phyloP scores from a whole-genome alignment of 2,888 invertebrate species.

The Apamea monoglypha region DNA sequence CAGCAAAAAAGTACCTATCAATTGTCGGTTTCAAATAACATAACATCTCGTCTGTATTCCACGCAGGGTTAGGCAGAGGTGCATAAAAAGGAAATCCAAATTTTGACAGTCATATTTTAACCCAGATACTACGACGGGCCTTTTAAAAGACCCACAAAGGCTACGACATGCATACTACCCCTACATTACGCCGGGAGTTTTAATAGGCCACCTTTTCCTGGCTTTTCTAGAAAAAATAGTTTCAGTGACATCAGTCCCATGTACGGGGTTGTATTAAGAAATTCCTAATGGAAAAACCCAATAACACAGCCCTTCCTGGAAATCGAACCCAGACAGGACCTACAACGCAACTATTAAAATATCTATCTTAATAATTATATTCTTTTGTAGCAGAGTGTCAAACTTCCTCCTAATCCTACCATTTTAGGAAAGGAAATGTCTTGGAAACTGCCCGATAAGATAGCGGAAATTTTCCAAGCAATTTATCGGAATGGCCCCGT shows the following conservation, averaged over 20 bases:
- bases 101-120: neutral
- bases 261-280: neutral
- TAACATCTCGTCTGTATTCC: neutral
- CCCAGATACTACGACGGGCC: neutral
- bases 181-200: neutral
- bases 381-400: neutral
- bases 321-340: neutral
- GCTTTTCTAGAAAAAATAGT: neutral
- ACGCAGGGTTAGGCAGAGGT: neutral
- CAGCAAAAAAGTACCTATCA: neutral
- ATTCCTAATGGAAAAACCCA: neutral
- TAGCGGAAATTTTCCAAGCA: constrained; percentile 7
- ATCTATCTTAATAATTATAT: neutral
- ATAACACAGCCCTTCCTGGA: neutral
- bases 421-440: constrained; percentile 6
- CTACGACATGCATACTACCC: neutral
- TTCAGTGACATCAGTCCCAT: neutral
- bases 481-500: neutral
- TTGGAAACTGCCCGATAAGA: constrained; percentile 14
- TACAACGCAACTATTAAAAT: neutral
- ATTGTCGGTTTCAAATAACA: neutral
- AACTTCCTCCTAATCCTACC: neutral
- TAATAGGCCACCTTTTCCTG: neutral
- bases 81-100: neutral
- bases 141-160: neutral